These are phyloP conservation scores for Linepithema humile DNA, from an alignment of 1,140 invertebrate genomes.

Conservation along the genomic window DNA sequence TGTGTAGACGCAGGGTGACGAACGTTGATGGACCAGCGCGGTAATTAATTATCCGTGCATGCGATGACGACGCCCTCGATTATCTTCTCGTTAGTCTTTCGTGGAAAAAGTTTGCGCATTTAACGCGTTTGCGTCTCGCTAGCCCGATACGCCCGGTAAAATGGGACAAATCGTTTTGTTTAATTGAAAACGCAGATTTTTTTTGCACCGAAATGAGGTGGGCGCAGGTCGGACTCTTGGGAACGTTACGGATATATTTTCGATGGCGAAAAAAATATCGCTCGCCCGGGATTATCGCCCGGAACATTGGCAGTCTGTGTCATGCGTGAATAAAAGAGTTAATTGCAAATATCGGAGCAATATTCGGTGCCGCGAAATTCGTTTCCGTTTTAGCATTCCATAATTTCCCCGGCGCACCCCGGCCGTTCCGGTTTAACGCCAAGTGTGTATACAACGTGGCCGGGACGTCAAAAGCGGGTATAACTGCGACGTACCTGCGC, in stretches of 20 bases:
- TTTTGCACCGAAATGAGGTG: constrained; percentile 13
- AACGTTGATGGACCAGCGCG: constrained; percentile 41
- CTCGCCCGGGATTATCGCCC: background rate
- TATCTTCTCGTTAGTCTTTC: constrained; percentile 42
- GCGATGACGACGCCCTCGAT: constrained; percentile 46
- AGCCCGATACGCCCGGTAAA: constrained; percentile 43
- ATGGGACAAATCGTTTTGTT: constrained; percentile 42
- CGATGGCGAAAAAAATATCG: background rate
- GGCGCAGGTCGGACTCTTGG: background rate
- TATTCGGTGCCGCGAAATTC: constrained; percentile 46
- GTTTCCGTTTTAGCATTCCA: constrained; percentile 50
- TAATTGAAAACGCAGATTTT: constrained; percentile 42
- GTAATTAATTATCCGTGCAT: constrained; percentile 50
- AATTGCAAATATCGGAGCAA: constrained; percentile 51
- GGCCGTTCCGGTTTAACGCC: constrained; percentile 53
- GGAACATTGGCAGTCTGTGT: background rate
- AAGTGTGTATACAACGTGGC: constrained; percentile 51
- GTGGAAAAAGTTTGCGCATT: constrained; percentile 32
- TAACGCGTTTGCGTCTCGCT: constrained; percentile 23
- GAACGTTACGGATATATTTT: constrained; percentile 34
- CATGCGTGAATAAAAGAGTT: constrained; percentile 41
- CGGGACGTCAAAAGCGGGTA: constrained; percentile 63
- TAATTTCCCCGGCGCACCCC: constrained; percentile 34
- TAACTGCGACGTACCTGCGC: constrained; percentile 60
- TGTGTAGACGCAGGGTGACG: constrained; percentile 28